Evolutionary conservation across 1,140 invertebrate species (phyloP).

Genomic region (Drosophila azteca): DNA sequence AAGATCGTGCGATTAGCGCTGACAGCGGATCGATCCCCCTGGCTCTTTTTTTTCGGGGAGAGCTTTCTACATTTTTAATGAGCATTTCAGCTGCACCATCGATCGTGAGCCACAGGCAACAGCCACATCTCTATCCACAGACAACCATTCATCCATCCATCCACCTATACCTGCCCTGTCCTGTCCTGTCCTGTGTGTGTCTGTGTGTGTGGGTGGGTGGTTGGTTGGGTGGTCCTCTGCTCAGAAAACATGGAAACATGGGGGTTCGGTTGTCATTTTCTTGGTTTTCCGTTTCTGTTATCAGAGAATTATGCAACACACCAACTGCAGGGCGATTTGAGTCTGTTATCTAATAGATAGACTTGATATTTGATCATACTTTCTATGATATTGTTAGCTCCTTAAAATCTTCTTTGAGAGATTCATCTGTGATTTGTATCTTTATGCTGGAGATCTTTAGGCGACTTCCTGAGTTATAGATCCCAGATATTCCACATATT

Average conservation of each 20-base stretch:
- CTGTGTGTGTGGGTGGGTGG: constrained; percentile 43
- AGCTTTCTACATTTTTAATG: constrained; percentile 82
- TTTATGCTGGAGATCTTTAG: no score
- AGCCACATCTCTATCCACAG: constrained; percentile 33
- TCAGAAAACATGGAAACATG: no score
- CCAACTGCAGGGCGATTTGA: background rate
- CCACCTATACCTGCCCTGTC: constrained; percentile 22
- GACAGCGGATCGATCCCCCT: constrained; percentile 44
- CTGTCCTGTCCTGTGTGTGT: constrained; percentile 1
- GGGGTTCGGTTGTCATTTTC: no score
- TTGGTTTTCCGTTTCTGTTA: background rate
- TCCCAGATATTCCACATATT: no score
- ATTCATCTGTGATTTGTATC: no score
- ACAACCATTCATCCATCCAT: constrained; percentile 22
- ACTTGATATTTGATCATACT: no score
- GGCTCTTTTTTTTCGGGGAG: constrained; percentile 19
- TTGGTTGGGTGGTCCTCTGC: constrained; percentile 36
- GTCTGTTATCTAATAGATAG: no score
- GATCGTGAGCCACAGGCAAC: constrained; percentile 61
- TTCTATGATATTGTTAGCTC: no score
- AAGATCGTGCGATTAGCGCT: constrained; percentile 80
- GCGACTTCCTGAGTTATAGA: no score
- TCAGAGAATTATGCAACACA: background rate
- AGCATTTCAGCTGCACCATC: constrained; percentile 72
- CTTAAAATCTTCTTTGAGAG: no score